Evolutionary conservation across 2,113 vertebrate genomes (phyloP).

Genomic region (Benitochromis conjunctus): DNA sequence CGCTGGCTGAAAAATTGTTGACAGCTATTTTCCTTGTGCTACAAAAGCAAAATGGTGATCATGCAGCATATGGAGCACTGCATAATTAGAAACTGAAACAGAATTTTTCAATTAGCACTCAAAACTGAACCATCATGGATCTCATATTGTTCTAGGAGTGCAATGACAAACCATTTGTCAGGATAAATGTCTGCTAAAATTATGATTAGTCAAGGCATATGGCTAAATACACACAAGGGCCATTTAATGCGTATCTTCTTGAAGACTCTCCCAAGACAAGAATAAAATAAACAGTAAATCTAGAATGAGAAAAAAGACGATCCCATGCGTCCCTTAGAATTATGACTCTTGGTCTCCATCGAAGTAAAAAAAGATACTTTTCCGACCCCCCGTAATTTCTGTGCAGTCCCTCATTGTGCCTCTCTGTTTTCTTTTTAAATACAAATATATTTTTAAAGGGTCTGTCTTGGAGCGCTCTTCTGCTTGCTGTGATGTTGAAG

Average conservation of each 20-base stretch:
- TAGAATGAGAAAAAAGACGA: not conserved
- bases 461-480: constrained; percentile 28
- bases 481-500: constrained; percentile 51
- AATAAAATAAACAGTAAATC: not conserved
- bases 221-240: not conserved
- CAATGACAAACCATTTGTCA: not conserved
- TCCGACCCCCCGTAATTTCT: not conserved
- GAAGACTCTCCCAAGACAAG: not conserved
- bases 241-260: not conserved
- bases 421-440: not conserved
- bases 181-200: not conserved
- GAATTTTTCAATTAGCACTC: not conserved
- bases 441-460: constrained; percentile 12
- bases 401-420: not conserved
- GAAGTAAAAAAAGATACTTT: not conserved
- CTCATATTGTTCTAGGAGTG: not conserved
- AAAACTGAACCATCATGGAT: not conserved
- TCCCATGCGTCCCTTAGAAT: not conserved
- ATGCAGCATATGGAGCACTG: not conserved
- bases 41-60: not conserved
- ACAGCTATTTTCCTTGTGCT: not conserved
- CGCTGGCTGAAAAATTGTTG: not conserved
- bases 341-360: not conserved
- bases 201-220: not conserved
- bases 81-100: not conserved